Base-by-base conservation (phyloP, 2,113 vertebrate genomes). In the Thryonomys swinderianus region DNA sequence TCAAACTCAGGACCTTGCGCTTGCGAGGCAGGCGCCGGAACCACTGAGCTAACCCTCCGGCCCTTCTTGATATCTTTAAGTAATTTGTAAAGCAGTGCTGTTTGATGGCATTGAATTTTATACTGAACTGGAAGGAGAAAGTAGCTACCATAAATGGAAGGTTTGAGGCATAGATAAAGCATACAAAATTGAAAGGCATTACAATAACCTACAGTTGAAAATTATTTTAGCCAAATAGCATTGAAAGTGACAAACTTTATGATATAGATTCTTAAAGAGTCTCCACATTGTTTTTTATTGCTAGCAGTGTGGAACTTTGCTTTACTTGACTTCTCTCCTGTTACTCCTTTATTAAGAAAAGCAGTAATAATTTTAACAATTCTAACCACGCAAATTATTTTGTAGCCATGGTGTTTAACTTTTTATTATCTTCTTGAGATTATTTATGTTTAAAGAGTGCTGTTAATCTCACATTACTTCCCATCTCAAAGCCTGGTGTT, bases 111-210 rank as follows among this genome's bases (percentile, higher is more conserved):
- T 16, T 12, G 2, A 11, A 82, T 45, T 93, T 85, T 53, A 51
- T 37, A 48, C 12, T 67, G 25, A 94, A 3, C 34, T 85, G 40
- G 0, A 82, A 85, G n/a, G 37, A 90, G 30, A 91, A 90, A 87
- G 79, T 93, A 23, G 80, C 8, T 51, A 11, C 25, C 17, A 32
- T 78, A 90, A 53, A 57, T 62, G 16, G 48, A 17, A 84, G 21
- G 64, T 79, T 95, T 90, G 34, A 85, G 51, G 34, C 53, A 95
- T n/a, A 85, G 88, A 80, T 69, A 93, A 96, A 79, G 12, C 27
- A 84, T 40, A 5, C 67, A 74, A 74, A 93, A 79, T 62, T 57
- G 20, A 92, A 95, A 96, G 78, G 37, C 34, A 55, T 34, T 55
- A 71, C 27, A 37, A 23, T 40, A 51, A 87, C 8, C 55, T 78